Evolutionary conservation across 2,888 invertebrate genomes (phyloP).

Genomic region (Chelonus formosanus): DNA sequence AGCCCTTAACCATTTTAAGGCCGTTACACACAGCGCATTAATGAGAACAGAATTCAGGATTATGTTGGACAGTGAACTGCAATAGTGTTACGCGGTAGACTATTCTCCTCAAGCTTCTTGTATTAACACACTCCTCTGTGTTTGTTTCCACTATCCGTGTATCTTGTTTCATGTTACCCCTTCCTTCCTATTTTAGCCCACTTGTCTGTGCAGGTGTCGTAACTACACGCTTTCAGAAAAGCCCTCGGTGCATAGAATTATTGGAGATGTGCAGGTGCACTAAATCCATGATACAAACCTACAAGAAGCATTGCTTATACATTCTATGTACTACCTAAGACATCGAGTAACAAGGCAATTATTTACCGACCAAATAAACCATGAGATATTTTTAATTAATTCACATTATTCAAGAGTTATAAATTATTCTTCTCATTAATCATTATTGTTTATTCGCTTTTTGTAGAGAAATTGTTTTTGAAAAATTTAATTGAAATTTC

Average conservation of each 20-base stretch:
- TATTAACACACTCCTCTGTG: slow-evolving; percentile 9
- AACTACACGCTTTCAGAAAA: slow-evolving; percentile 28
- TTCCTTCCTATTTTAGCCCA: slow-evolving; percentile 7
- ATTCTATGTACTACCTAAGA: not conserved
- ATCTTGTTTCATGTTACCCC: slow-evolving; percentile 5
- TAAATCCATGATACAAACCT: slow-evolving; percentile 26
- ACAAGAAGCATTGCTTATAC: slow-evolving; percentile 15
- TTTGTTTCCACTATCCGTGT: slow-evolving; percentile 23
- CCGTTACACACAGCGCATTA: slow-evolving; percentile 12
- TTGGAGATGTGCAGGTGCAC: slow-evolving; percentile 30
- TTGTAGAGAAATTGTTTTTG: too few species aligned
- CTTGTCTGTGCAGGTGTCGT: slow-evolving; percentile 31
- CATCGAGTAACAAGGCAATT: too few species aligned
- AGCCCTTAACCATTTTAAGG: slow-evolving; percentile 18
- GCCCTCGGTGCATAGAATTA: slow-evolving; percentile 32
- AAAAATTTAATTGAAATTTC: too few species aligned
- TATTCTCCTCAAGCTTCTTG: not conserved
- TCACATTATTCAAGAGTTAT: too few species aligned
- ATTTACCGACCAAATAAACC: too few species aligned
- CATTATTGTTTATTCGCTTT: too few species aligned
- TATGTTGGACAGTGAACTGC: slow-evolving; percentile 17
- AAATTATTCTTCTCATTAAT: too few species aligned
- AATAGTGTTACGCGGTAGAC: slow-evolving; percentile 17
- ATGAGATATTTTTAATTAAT: not conserved
- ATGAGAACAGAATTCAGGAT: slow-evolving; percentile 12